phyloP scores from a whole-genome alignment of 2,797 vertebrate genomes.

The Forpus xanthops region DNA sequence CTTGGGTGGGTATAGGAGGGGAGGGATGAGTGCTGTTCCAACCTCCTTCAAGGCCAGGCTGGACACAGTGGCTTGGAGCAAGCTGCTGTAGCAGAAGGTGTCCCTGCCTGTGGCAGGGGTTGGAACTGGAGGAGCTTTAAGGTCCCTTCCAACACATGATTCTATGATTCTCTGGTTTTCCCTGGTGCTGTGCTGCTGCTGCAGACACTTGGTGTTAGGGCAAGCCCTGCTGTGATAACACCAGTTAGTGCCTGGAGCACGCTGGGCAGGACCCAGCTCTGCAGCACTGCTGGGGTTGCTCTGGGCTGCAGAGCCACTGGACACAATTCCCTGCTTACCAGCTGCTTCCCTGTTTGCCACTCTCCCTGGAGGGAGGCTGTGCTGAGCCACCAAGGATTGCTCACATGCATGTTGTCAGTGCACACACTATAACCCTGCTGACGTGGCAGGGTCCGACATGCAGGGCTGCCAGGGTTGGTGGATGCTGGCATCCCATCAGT shows the following conservation, averaged over 20 bases:
- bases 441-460: accelerated
- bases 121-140: not conserved
- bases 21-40: not conserved
- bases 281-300: not conserved
- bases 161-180: not conserved
- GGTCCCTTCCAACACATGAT: not conserved
- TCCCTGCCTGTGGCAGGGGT: not conserved
- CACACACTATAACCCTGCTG: not conserved
- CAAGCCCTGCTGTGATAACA: not conserved
- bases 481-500: not conserved
- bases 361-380: not conserved
- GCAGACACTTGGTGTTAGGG: not conserved
- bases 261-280: not conserved
- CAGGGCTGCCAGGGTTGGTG: not conserved
- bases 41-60: not conserved
- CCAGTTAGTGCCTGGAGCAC: accelerated
- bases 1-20: not conserved
- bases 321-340: not conserved
- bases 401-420: not conserved
- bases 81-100: not conserved
- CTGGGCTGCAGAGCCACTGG: not conserved
- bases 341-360: not conserved
- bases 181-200: not conserved
- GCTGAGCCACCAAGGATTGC: not conserved
- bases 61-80: not conserved